A percentile compares a stretch with the other conserved stretches of the same genome.
Conservation (phyloP, 2,113 vertebrate genomes). For the Platichthys flesus region DNA sequence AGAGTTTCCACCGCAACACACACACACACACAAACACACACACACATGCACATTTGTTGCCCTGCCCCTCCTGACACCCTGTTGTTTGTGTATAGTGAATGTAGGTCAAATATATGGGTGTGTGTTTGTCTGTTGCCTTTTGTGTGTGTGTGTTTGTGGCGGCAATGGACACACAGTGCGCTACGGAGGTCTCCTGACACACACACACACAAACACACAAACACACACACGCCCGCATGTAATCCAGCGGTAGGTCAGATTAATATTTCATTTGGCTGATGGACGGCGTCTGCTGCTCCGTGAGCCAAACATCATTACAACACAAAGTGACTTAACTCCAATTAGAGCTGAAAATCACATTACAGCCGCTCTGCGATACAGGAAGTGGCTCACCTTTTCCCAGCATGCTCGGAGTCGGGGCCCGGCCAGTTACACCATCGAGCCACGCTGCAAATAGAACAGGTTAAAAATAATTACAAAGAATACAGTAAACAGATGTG, state of each 20-base stretch:
- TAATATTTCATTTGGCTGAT: constrained; percentile 87
- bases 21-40: neutral
- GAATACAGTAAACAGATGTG: neutral
- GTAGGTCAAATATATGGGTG: constrained; percentile 68
- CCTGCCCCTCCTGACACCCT: constrained; percentile 65
- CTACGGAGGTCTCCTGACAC: constrained; percentile 38
- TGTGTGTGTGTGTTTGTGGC: constrained; percentile 38
- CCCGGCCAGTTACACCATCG: neutral
- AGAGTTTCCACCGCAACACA: constrained; percentile 4
- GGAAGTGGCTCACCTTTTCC: constrained; percentile 62
- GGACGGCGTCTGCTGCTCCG: constrained; percentile 85
- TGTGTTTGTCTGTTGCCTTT: constrained; percentile 8
- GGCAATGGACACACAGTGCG: constrained; percentile 36
- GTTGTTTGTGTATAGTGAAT: constrained; percentile 68
- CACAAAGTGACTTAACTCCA: constrained; percentile 85
- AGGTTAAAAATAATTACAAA: neutral
- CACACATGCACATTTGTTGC: constrained; percentile 41
- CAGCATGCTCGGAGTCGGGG: neutral
- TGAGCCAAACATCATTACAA: constrained; percentile 85
- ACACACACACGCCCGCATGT: constrained; percentile 22
- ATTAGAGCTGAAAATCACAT: constrained; percentile 87
- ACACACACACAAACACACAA: no score
- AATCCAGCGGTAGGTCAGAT: constrained; percentile 83
- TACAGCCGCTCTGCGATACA: constrained; percentile 79
- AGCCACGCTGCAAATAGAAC: neutral